Base-by-base conservation (phyloP, 2,113 vertebrate genomes). In the Lichenostomus cassidix region DNA sequence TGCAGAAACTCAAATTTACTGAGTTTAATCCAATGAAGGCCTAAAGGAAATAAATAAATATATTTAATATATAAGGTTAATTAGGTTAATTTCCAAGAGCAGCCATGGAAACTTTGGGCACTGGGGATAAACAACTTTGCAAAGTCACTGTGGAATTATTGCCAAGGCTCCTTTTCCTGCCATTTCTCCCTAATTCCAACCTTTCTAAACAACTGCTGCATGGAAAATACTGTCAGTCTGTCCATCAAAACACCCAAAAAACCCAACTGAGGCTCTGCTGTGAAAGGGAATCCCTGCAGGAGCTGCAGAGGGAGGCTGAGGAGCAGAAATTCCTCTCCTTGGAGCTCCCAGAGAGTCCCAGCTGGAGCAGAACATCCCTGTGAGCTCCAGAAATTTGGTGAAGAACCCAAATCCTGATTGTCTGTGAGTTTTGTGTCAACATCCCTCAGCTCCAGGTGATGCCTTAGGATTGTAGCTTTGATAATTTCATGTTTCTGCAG, bases 321-420 rank as follows among this genome's bases (percentile, higher is more conserved):
- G 83, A 74, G 62, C 29, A 18, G 50, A 28, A 19, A 58, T 41
- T 35, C 14, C 19, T 44, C 20, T 53, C 29, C 8, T 70, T 15
- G n/a, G 46, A 41, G 41, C 18, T 28, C n/a, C 55, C 18, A 5
- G 62, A 4, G 9, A 11, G 18, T 24, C 37, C 24, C 28, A 37
- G 46, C 5, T 0, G 14, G 27, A 67, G 56, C 47, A 9, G 60
- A 47, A 2, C 47, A 39, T 5, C 69, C 81, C 7, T 1, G 0
- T 8, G 41, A 46, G 59, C 76, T 69, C 12, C 7, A 29, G 16
- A 1, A 0, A 10, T 92, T 44, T 55, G 83, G 62, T 81, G 44
- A 44, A 71, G 46, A 80, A 53, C 49, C 62, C 94, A 74, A 58
- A 41, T 84, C 55, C 4, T n/a, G 37, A 92, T 80, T 87, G 50